Evolutionary conservation across 2,888 invertebrate species (phyloP).

Genomic region (Cylloceria caligata): DNA sequence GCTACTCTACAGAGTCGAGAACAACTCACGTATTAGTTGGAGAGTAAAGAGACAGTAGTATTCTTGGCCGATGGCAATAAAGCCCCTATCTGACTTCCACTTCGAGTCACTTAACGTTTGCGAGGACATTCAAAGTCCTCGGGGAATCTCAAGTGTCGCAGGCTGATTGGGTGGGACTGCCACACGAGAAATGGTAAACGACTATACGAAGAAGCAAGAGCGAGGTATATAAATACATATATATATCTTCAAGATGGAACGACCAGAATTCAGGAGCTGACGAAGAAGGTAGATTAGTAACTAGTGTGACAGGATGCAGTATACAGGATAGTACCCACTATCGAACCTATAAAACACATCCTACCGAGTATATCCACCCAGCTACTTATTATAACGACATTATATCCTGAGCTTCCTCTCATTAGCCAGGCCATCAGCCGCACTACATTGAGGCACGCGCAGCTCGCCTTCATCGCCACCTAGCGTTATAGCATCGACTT

Average conservation of each 20-base stretch:
- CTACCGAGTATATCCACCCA: constrained; percentile 68
- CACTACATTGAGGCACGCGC: constrained; percentile 58
- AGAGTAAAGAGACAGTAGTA: constrained; percentile 50
- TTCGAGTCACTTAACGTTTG: constrained; percentile 82
- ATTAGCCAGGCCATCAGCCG: constrained; percentile 75
- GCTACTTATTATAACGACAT: constrained; percentile 80
- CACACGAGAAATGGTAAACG: constrained; percentile 23
- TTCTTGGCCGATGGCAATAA: constrained; percentile 73
- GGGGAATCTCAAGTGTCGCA: constrained; percentile 57
- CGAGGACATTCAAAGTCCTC: constrained; percentile 77
- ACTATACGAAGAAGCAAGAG: constrained; percentile 1
- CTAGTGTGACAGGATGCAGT: background rate
- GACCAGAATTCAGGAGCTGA: constrained; percentile 10
- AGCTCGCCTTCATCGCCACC: constrained; percentile 49
- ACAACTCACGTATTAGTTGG: constrained; percentile 40
- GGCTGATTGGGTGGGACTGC: constrained; percentile 20
- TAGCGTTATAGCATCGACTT: constrained; percentile 29
- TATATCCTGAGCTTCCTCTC: constrained; percentile 70
- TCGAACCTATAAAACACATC: constrained; percentile 76
- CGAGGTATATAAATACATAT: background rate
- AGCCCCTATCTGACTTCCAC: constrained; percentile 82
- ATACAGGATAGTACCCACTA: constrained; percentile 51
- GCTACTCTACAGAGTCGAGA: constrained; percentile 18
- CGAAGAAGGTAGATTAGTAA: background rate
- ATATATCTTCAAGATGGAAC: constrained; percentile 28